Conservation (phyloP, 1,140 invertebrate species). For the Camponotus vicinus region DNA sequence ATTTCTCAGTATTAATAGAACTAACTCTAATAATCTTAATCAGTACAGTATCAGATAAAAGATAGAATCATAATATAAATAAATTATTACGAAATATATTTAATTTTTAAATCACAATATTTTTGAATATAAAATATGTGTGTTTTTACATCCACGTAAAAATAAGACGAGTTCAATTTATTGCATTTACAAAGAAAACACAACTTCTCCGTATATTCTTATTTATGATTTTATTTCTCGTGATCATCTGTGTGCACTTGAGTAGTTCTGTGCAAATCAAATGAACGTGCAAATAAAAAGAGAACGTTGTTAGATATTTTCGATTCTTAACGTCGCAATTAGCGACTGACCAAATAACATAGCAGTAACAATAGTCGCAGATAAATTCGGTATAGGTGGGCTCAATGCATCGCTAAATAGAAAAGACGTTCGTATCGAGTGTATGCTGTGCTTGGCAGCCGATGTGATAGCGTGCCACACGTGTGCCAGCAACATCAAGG, state of each 20-base stretch:
- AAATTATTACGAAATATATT: background rate
- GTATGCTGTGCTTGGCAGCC: conserved; percentile 36
- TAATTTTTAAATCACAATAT: background rate
- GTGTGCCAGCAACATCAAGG: conserved; percentile 55
- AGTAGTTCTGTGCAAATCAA: background rate
- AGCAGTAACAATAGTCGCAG: conserved; percentile 19
- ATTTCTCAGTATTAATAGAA: background rate
- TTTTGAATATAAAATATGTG: background rate
- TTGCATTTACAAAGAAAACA: background rate
- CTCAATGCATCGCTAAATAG: conserved; percentile 23
- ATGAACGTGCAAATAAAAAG: conserved; percentile 7
- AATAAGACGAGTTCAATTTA: background rate
- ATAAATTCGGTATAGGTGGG: background rate
- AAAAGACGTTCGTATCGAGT: conserved; percentile 26
- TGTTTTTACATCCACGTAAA: background rate
- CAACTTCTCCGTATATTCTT: background rate
- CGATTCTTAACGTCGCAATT: conserved; percentile 19
- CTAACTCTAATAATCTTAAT: conserved; percentile 15
- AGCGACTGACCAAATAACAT: conserved; percentile 3
- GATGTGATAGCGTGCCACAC: conserved; percentile 31
- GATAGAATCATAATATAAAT: background rate
- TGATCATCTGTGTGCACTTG: background rate
- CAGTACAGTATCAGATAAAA: background rate
- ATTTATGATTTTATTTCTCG: conserved; percentile 19
- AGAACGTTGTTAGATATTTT: conserved; percentile 19